Percentiles rank a stretch among this genome's conserved stretches.
Conservation (phyloP, 2,797 vertebrate genomes). For the Apogon talboti region DNA sequence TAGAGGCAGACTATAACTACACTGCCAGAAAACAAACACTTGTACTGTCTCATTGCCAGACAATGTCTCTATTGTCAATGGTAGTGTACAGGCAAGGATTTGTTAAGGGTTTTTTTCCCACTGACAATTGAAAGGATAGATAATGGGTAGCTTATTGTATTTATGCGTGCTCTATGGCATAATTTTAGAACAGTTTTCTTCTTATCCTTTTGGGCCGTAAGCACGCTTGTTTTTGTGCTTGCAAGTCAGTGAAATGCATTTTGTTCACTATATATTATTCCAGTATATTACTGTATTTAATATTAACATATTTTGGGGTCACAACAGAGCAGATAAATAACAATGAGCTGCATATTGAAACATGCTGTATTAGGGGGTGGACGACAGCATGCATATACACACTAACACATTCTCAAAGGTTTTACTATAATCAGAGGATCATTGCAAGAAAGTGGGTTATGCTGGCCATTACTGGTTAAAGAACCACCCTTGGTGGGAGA, state of each 20-base stretch:
- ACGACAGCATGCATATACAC: not conserved
- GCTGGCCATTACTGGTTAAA: conserved; percentile 62
- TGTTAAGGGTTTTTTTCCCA: conserved; percentile 60
- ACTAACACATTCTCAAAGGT: conserved; percentile 19
- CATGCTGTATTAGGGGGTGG: conserved; percentile 8
- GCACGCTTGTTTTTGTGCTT: conserved; percentile 16
- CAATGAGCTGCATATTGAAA: conserved; percentile 28
- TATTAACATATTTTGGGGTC: conserved; percentile 24
- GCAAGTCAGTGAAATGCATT: conserved; percentile 34
- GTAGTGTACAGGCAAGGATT: conserved; percentile 65
- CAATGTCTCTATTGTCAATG: conserved; percentile 68
- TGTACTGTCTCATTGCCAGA: conserved; percentile 68
- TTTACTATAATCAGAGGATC: conserved; percentile 63
- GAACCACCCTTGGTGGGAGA: conserved; percentile 42
- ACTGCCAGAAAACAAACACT: conserved; percentile 46
- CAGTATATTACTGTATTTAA: conserved; percentile 7
- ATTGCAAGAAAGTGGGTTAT: conserved; percentile 66
- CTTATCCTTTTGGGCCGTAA: conserved; percentile 2
- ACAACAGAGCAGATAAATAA: conserved; percentile 29
- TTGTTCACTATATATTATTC: conserved; percentile 29
- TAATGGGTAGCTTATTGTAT: conserved; percentile 39
- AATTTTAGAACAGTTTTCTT: conserved; percentile 20
- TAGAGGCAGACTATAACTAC: conserved; percentile 42
- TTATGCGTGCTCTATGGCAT: conserved; percentile 34
- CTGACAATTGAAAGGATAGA: conserved; percentile 45